Base-by-base conservation (phyloP, 2,888 invertebrate species). In the Lepidocyrtoides sp. region DNA sequence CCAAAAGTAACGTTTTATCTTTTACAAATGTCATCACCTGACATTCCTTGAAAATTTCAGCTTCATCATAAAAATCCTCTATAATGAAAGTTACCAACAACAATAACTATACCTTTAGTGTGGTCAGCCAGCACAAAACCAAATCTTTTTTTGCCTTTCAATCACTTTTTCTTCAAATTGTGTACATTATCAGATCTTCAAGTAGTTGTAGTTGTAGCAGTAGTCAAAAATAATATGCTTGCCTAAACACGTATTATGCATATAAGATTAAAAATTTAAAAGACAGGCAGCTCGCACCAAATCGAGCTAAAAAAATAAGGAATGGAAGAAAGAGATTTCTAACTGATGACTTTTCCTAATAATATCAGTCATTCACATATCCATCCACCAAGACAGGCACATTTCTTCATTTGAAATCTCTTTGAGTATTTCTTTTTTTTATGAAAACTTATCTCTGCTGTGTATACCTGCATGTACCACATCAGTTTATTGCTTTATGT, bases 351-450 rank as follows among this genome's bases (percentile, higher is more conserved):
- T 75, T 83, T 57, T 89, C 54, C n/a, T n/a, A n/a, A n/a, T 90
- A 77, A 85, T 89, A 89, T 89, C 84, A 90, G 90, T 90, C 90
- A 90, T 90, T 90, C 90, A 85, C 85, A 85, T 79, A 85, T 79
- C 85, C 90, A 85, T 90, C 90, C 44, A 90, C 51, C 69, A 79
- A 84, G 90, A 90, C 84, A 85, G 85, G 85, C 84, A 85, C 84
- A 75, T 81, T 60, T 85, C 23, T 79, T 90, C 84, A 85, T 79
- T 77, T 90, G 23, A 82, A 89, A n/a, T n/a, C n/a, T n/a, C n/a
- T n/a, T n/a, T n/a, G n/a, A n/a, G n/a, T n/a, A n/a, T n/a, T n/a
- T n/a, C n/a, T n/a, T n/a, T n/a, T n/a, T n/a, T n/a, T n/a, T n/a
- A n/a, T n/a, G n/a, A 72, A 36, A 72, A 10, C 14, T 57, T 57